Evolutionary conservation across 2,113 vertebrate species (phyloP), one percentile per base, ranked within the genome.

Genomic region (Nicator chloris): DNA sequence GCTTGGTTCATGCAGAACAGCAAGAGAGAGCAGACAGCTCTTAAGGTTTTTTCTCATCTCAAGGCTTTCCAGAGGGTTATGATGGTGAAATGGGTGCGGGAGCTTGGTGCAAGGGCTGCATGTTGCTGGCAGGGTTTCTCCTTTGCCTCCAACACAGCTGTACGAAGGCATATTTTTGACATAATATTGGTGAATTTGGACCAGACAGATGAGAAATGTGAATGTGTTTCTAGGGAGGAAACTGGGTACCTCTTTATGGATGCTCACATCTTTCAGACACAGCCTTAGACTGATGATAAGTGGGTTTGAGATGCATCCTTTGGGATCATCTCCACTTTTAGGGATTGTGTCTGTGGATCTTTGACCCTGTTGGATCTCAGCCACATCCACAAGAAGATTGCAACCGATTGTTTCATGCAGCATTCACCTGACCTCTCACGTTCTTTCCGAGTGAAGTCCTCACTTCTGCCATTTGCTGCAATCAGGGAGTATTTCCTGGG

Each of bases 361-460:
- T 95, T 92, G 92, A 64, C 50, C 81, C 45, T 86, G 49, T 64
- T 96, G 93, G 85, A 44, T 95, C 85, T 92, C 71, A 47, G 18
- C 31, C 64, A 56, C 18, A 15, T 80, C 96, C 87, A 95, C 11
- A 23, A 88, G 82, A 90, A 92, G 54, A 88, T 81, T 82, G 53
- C 42, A 92, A 76, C 72, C 81, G 35, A 82, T 95, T 51, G 26
- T 87, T 96, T 95, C 89, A 64, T 49, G 53, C 82, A 86, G 72
- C 4, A 6, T 71, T 82, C 65, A 44, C 80, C 81, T 94, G 53
- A 87, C 75, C 81, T 95, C n/a, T 92, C 85, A 68, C 6, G 5
- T 33, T 54, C 33, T 94, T 93, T 93, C 53, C 61, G 63, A 93
- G 61, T 9, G 2, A 44, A 60, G 16, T 73, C 69, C 42, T 49